phyloP scores from a whole-genome alignment of 2,113 vertebrate species.

The Isurus oxyrinchus region DNA sequence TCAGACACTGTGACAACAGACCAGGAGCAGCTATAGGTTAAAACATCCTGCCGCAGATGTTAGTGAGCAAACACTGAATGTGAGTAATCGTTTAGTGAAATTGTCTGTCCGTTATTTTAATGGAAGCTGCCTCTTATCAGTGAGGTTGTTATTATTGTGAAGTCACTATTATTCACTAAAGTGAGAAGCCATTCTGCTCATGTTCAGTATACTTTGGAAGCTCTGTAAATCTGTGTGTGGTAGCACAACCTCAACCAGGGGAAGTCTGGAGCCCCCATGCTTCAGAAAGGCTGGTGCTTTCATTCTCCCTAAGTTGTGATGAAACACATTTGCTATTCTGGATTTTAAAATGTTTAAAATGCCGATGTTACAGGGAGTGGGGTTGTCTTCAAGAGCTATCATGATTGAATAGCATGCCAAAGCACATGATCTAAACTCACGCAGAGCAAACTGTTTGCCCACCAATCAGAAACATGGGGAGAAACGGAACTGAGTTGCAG shows the following conservation, averaged over 20 bases:
- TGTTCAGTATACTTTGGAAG: neutral
- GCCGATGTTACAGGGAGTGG: neutral
- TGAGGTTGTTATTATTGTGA: neutral
- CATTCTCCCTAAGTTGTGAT: neutral
- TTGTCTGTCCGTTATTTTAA: neutral
- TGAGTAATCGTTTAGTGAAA: too few relatives aligned
- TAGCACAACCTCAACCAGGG: neutral
- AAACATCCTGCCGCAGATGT: neutral
- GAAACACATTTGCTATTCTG: neutral
- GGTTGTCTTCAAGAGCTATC: neutral
- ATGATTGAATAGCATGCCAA: neutral
- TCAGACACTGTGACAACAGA: neutral
- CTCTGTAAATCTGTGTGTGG: neutral
- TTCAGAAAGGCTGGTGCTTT: neutral
- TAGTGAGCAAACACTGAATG: neutral
- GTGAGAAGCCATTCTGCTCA: neutral
- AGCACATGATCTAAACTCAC: neutral
- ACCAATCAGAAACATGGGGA: too few relatives aligned
- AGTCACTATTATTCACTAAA: neutral
- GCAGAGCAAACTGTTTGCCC: neutral
- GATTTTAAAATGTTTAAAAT: neutral
- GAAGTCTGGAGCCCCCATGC: neutral
- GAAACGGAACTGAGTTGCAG: too few relatives aligned
- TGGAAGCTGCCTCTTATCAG: neutral
- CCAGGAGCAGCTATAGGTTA: neutral